Evolutionary conservation across 2,888 invertebrate species (phyloP).

Genomic region (Brachypalpus laphriformis): DNA sequence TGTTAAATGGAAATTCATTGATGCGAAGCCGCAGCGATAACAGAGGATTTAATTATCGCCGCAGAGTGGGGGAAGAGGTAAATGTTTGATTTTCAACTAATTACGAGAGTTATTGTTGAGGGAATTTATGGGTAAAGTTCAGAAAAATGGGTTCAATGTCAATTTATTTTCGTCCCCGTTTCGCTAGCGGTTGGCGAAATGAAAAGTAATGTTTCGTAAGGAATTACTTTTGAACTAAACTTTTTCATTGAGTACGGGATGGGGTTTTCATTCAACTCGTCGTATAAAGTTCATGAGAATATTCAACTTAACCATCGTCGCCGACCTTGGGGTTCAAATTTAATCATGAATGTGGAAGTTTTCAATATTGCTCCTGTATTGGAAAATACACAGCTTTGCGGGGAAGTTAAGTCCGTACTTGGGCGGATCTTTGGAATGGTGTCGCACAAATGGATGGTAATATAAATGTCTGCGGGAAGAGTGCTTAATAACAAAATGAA

Average conservation of each 20-base stretch:
- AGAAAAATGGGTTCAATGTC: slow-evolving; percentile 27
- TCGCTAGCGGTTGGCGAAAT: background rate
- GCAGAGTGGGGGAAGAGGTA: background rate
- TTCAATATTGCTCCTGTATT: background rate
- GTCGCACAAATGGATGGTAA: background rate
- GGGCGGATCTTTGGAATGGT: background rate
- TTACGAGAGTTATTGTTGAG: slow-evolving; percentile 17
- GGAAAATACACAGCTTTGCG: background rate
- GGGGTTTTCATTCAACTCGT: background rate
- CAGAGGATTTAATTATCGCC: background rate
- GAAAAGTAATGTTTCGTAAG: slow-evolving; percentile 33
- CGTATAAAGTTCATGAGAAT: slow-evolving; percentile 14
- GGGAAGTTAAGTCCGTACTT: background rate
- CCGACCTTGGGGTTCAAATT: background rate
- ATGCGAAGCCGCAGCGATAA: slow-evolving; percentile 1
- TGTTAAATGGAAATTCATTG: slow-evolving; percentile 24
- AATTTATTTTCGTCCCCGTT: slow-evolving; percentile 23
- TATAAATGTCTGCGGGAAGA: background rate
- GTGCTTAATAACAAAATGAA: background rate
- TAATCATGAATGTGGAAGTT: background rate
- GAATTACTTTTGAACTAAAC: slow-evolving; percentile 41
- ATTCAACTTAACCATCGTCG: background rate
- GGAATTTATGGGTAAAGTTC: slow-evolving; percentile 5
- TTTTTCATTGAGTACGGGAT: background rate
- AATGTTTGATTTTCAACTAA: slow-evolving; percentile 39